Evolutionary conservation across 2,113 vertebrate genomes (phyloP).

Genomic region (Solea solea): DNA sequence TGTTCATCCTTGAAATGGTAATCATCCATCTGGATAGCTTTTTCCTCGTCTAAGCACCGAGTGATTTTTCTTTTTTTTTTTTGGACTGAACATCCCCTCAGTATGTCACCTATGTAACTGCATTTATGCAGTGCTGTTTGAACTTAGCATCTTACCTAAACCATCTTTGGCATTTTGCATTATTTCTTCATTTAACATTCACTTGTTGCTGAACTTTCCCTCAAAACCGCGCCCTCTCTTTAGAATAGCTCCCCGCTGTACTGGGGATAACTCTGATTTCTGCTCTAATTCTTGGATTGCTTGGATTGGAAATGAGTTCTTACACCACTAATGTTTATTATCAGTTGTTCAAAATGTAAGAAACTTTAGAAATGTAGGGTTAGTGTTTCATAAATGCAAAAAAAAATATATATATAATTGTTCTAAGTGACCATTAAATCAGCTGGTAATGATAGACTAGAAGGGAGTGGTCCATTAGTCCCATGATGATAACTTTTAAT

Average conservation of each 20-base stretch:
- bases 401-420: background rate
- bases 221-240: background rate
- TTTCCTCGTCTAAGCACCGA: background rate
- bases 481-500: conserved; percentile 4
- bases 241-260: too few species aligned
- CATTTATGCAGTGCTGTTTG: background rate
- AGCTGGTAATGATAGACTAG: conserved; percentile 5
- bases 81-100: conserved; percentile 6
- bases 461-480: background rate
- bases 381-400: too few species aligned
- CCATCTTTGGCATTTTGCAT: background rate
- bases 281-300: background rate
- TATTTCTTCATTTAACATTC: background rate
- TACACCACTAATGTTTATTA: too few species aligned
- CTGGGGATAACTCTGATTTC: background rate
- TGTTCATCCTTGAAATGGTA: conserved; percentile 22
- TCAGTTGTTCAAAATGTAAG: too few species aligned
- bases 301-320: too few species aligned
- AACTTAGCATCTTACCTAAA: background rate
- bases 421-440: background rate
- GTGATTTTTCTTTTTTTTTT: background rate
- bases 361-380: too few species aligned
- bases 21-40: conserved; percentile 20
- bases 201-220: background rate
- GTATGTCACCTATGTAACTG: background rate